phyloP scores from a whole-genome alignment of 2,888 invertebrate genomes.

The Meteorus cinctellus region DNA sequence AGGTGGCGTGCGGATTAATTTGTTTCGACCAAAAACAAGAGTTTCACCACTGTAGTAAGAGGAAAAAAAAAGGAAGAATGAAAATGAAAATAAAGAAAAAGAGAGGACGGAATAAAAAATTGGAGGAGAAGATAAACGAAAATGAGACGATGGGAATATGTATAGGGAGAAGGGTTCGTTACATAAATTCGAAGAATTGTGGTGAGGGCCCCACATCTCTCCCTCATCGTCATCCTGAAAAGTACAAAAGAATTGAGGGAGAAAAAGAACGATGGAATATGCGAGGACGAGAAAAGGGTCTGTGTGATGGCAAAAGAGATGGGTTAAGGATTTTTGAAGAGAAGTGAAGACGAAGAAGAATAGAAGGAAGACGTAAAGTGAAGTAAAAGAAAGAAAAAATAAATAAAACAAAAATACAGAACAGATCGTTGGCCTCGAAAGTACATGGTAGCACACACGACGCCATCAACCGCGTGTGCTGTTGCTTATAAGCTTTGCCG shows the following conservation, averaged over 20 bases:
- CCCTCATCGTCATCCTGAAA: constrained; percentile 21
- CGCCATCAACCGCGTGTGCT: constrained; percentile 34
- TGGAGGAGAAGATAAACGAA: constrained; percentile 33
- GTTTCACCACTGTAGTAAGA: neutral
- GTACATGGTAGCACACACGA: constrained; percentile 45
- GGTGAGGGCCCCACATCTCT: constrained; percentile 22
- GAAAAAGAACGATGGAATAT: constrained; percentile 18
- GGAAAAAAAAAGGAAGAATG: constrained; percentile 22
- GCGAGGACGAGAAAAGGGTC: constrained; percentile 26
- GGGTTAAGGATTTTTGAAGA: constrained; percentile 38
- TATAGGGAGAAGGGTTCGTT: constrained; percentile 48
- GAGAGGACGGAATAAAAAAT: constrained; percentile 11
- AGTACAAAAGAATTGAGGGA: constrained; percentile 48
- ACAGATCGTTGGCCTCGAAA: constrained; percentile 53
- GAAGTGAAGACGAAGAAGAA: constrained; percentile 41
- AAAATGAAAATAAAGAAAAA: constrained; percentile 3
- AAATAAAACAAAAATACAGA: constrained; percentile 48
- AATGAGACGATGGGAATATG: constrained; percentile 35
- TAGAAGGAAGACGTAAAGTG: constrained; percentile 43
- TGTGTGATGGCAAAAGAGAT: neutral
- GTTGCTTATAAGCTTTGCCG: constrained; percentile 52
- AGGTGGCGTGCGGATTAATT: neutral
- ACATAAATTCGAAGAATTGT: constrained; percentile 58
- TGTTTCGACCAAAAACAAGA: constrained; percentile 1
- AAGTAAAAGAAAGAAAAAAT: constrained; percentile 18